Evolutionary conservation across 2,888 invertebrate species (phyloP).

Genomic region (Clitarchus hookeri): DNA sequence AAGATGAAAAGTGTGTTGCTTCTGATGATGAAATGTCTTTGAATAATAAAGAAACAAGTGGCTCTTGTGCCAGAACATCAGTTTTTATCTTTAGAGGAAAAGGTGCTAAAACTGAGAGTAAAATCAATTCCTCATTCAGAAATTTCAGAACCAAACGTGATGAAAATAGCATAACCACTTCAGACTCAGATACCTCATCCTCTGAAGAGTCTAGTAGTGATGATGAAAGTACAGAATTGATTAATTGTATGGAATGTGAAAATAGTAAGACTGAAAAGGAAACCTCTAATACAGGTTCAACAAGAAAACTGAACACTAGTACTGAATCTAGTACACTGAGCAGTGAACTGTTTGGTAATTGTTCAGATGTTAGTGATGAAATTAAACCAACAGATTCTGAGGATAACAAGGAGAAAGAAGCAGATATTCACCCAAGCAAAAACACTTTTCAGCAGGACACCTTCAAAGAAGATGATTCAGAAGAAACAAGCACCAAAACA

Average conservation of each 20-base stretch:
- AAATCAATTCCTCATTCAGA: not conserved
- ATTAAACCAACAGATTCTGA: not conserved
- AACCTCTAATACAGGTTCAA: not conserved
- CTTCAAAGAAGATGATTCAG: not conserved
- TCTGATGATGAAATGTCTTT: not conserved
- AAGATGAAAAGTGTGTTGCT: not conserved
- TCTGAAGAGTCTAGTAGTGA: constrained; percentile 6
- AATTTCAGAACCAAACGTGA: not conserved
- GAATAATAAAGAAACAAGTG: not conserved
- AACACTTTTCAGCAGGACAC: not conserved
- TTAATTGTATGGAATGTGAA: not conserved
- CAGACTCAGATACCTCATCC: not conserved
- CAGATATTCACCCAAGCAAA: not conserved
- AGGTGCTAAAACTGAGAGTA: not conserved
- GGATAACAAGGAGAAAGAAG: not conserved
- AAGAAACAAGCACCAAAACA: not conserved
- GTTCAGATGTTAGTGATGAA: not conserved
- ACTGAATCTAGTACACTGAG: not conserved
- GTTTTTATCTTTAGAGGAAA: not conserved
- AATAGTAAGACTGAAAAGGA: not conserved
- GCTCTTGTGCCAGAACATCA: not conserved
- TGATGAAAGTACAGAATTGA: not conserved
- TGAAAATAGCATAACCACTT: not conserved
- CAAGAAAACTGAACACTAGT: not conserved
- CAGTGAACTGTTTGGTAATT: not conserved